These are phyloP conservation scores for Sericinus montela DNA, from an alignment of 2,888 invertebrate species.

Conservation along the genomic window DNA sequence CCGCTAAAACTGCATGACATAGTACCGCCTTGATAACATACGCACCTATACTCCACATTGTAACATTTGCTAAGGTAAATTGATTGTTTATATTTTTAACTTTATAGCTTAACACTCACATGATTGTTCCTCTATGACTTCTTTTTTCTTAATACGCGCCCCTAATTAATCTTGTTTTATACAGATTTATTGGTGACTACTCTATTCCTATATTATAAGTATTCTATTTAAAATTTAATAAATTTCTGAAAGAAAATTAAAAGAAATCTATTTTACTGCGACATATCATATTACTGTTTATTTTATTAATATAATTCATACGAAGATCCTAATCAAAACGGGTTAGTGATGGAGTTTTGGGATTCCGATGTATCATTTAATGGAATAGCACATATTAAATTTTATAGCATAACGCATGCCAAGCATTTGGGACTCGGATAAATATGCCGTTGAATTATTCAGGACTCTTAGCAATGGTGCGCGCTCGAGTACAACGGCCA, in stretches of 20 bases:
- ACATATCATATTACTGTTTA: too few species aligned
- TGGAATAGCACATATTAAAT: constrained; percentile 43
- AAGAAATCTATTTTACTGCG: too few species aligned
- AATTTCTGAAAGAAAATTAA: too few species aligned
- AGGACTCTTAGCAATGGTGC: constrained; percentile 53
- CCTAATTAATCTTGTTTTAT: too few species aligned
- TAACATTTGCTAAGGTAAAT: neutral
- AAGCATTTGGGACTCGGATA: constrained; percentile 51
- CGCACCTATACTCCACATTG: constrained; percentile 16
- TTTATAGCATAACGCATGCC: constrained; percentile 37
- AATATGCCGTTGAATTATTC: constrained; percentile 74
- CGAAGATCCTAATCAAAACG: neutral
- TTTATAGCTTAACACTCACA: too few species aligned
- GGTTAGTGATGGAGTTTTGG: neutral
- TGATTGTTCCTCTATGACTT: too few species aligned
- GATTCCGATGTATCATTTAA: constrained; percentile 24
- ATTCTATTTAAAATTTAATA: too few species aligned
- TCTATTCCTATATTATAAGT: too few species aligned
- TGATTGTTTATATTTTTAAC: too few species aligned
- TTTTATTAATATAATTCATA: too few species aligned
- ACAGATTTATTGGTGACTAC: too few species aligned
- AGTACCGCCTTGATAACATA: constrained; percentile 40
- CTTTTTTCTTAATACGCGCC: too few species aligned
- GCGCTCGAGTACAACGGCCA: constrained; percentile 47
- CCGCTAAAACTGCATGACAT: constrained; percentile 39